Conservation (phyloP, 2,113 vertebrate species). For the Melospiza melodia region DNA sequence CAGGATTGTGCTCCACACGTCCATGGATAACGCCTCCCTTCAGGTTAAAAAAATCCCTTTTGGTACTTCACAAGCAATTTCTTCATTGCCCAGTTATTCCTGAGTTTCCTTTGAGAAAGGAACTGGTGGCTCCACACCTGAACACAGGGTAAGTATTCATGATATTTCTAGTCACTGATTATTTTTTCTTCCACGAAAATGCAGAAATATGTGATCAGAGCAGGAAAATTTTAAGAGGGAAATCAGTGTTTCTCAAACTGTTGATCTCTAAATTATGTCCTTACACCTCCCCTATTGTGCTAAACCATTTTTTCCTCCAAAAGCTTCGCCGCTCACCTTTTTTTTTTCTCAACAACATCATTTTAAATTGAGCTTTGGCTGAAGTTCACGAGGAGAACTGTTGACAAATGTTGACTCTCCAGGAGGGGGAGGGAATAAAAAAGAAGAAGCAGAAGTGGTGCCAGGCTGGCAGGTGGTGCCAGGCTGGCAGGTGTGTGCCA, state of each 20-base stretch:
- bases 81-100: not conserved
- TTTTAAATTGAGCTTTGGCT: not conserved
- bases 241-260: not conserved
- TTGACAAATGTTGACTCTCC: not conserved
- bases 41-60: not conserved
- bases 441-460: accelerated
- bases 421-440: not conserved
- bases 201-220: accelerated
- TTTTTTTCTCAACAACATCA: not conserved
- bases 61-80: not conserved
- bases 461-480: constrained; percentile 34
- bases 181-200: not conserved
- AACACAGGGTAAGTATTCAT: accelerated
- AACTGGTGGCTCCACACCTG: accelerated
- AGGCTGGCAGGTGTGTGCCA: not conserved
- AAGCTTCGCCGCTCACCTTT: not conserved
- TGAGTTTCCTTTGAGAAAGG: not conserved
- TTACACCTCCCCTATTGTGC: not conserved
- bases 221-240: not conserved
- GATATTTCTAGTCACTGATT: not conserved
- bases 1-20: not conserved
- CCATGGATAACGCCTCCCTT: accelerated
- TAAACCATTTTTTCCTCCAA: not conserved
- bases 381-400: not conserved
- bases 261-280: not conserved